These are phyloP conservation scores for Coracopsis vasa DNA, from an alignment of 2,113 vertebrate genomes.

Conservation along the genomic window DNA sequence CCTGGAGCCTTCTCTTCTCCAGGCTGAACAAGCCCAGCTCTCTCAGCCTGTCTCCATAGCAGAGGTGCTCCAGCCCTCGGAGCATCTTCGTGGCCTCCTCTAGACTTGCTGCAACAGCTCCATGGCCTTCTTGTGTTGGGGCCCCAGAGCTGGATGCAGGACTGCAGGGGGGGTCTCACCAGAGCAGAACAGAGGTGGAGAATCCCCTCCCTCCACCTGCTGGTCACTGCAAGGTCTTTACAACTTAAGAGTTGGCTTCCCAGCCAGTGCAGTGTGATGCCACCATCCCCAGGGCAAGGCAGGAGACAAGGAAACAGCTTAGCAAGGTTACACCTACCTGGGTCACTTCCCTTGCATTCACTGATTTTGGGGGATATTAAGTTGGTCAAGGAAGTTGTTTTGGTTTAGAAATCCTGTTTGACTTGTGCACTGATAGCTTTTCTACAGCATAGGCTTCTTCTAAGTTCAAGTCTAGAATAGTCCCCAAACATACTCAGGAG, in stretches of 20 bases:
- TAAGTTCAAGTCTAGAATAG: neutral
- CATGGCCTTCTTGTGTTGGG: neutral
- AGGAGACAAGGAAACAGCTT: neutral
- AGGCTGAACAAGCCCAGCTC: neutral
- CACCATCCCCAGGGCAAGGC: neutral
- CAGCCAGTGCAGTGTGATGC: fast-evolving
- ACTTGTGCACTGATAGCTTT: too few relatives aligned
- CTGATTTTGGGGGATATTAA: neutral
- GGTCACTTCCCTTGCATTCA: fast-evolving
- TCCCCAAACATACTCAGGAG: neutral
- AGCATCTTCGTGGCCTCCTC: neutral
- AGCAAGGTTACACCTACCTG: neutral
- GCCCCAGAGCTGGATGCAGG: neutral
- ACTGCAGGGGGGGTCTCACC: neutral
- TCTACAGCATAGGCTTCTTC: neutral
- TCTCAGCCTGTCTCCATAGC: neutral
- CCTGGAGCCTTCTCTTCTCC: neutral
- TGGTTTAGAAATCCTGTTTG: neutral
- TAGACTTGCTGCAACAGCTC: neutral
- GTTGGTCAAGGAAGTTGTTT: neutral
- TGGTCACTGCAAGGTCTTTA: neutral
- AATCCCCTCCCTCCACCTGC: neutral
- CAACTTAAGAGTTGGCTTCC: fast-evolving
- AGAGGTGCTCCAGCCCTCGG: neutral
- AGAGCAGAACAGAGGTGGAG: neutral